These are phyloP conservation scores for Crossocerus cetratus DNA, from an alignment of 2,888 invertebrate species.

Conservation along the genomic window DNA sequence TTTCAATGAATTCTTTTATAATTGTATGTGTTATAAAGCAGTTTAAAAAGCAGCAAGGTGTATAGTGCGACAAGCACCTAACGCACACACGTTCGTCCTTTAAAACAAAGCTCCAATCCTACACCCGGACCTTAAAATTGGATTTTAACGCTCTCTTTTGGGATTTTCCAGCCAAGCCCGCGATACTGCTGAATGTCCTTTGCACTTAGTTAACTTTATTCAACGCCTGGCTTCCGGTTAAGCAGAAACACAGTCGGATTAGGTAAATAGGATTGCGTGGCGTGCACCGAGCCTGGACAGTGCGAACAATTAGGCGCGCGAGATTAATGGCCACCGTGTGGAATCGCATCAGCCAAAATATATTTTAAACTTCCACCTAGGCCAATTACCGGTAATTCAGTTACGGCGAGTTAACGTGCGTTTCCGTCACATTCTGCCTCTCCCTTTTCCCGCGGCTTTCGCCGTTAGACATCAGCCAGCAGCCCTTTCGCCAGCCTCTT, in stretches of 20 bases:
- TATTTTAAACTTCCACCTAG: constrained; percentile 65
- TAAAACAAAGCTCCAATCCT: too few species aligned
- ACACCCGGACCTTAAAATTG: constrained; percentile 16
- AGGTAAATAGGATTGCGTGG: constrained; percentile 64
- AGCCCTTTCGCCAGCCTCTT: constrained; percentile 8
- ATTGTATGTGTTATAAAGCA: too few species aligned
- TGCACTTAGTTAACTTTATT: constrained; percentile 28
- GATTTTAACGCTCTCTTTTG: constrained; percentile 33
- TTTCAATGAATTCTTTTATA: too few species aligned
- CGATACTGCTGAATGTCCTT: too few species aligned
- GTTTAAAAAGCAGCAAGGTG: too few species aligned
- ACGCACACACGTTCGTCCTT: too few species aligned
- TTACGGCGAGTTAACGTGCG: constrained; percentile 53
- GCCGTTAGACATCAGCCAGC: constrained; percentile 12
- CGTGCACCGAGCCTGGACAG: constrained; percentile 47
- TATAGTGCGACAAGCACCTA: too few species aligned
- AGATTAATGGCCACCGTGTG: constrained; percentile 59
- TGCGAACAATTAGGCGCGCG: constrained; percentile 60
- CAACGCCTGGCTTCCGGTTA: constrained; percentile 34
- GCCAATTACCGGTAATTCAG: constrained; percentile 68
- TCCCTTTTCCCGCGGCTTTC: background rate
- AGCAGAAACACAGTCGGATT: constrained; percentile 58
- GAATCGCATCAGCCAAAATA: constrained; percentile 66
- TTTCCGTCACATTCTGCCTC: constrained; percentile 21
- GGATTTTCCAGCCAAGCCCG: constrained; percentile 15